Evolutionary conservation across 2,797 vertebrate species (phyloP), one percentile per base, ranked within the genome.

Genomic region (Brotula barbata): DNA sequence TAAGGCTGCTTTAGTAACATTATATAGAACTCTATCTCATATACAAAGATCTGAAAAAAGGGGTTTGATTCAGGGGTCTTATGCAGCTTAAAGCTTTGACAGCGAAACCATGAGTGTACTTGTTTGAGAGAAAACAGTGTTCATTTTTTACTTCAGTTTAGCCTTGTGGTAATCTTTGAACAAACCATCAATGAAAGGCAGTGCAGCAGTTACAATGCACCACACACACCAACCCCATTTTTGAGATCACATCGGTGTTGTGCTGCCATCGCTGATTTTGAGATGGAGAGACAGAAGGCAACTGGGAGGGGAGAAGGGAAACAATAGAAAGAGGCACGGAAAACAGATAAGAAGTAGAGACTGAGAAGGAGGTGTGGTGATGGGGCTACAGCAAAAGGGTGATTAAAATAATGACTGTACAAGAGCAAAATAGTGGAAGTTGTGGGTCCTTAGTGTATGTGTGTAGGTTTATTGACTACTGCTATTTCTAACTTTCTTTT

Each of bases 191-290:
- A 53, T 68, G 56, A 58, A 21, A 61, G 39, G 44, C 69, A 20
- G 64, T 61, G 44, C 69, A 20, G 64, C 64, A 74, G 71, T 71
- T 59, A 65, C 39, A 45, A 21, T 2, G 23, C 33, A 5, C 42
- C 40, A 5, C 56, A 42, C 31, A 21, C 37, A 14, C 4, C 10
- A 39, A 5, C 9, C 48, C 43, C 4, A n/a, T 63, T 78, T 69
- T 28, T 54, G 47, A 58, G 59, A 58, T 44, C 66, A 64, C 72
- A 71, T 2, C 19, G 65, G 41, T 58, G 58, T 61, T 77, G 55
- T 54, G 68, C 77, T 58, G 77, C 67, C 80, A 68, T 75, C 72
- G 67, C 17, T 5, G 56, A 68, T 58, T 78, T 59, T 73, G 54
- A 45, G 43, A 19, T 47, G 58, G 65, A 63, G 55, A 47, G 64